Percentiles rank a stretch among this genome's conserved stretches.
Evolutionary conservation across 2,113 vertebrate genomes (phyloP).

Genomic region (Progne subis): DNA sequence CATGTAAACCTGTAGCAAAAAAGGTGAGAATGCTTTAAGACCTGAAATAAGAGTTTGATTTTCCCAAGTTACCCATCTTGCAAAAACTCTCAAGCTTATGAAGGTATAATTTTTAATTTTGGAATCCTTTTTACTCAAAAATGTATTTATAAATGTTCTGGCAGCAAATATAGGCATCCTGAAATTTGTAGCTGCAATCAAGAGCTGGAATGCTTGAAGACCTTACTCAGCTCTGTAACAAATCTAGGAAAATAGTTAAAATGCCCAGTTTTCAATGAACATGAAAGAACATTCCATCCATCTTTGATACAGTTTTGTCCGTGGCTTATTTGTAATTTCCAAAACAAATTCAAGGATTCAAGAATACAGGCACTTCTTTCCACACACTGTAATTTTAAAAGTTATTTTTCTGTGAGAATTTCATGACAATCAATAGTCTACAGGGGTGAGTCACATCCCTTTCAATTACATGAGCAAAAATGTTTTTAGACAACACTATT

Average conservation of each 20-base stretch:
- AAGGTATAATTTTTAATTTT: neutral
- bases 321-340: neutral
- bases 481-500: conserved; percentile 24
- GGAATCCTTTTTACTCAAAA: conserved; percentile 15
- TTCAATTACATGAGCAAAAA: conserved; percentile 54
- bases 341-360: neutral
- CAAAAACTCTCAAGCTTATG: neutral
- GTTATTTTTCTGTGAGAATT: neutral
- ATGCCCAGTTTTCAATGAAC: neutral
- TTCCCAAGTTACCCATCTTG: neutral
- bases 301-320: neutral
- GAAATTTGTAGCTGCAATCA: conserved; percentile 49
- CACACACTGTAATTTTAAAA: neutral
- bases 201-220: conserved; percentile 56
- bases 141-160: conserved; percentile 54
- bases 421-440: neutral
- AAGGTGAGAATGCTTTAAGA: neutral
- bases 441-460: neutral
- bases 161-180: conserved; percentile 47
- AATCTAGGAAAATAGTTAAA: conserved; percentile 51
- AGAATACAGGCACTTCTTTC: neutral
- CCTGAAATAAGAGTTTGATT: fast-evolving
- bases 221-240: conserved; percentile 46
- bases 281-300: neutral
- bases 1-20: neutral